phyloP scores from a whole-genome alignment of 2,113 vertebrate genomes.

The Pristiophorus japonicus region DNA sequence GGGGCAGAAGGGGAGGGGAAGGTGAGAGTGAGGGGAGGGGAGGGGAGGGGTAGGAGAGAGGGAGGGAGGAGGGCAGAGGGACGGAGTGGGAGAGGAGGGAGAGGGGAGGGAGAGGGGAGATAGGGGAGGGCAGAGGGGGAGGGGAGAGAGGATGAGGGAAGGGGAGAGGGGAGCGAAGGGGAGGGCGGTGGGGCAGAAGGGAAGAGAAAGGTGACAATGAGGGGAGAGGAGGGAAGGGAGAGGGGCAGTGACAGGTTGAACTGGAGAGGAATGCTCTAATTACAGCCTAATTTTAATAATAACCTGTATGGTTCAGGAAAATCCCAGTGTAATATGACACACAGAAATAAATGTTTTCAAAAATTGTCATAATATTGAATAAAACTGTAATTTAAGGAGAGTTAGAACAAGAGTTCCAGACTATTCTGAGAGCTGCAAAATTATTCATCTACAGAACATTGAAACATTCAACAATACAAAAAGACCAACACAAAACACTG shows the following conservation, averaged over 20 bases:
- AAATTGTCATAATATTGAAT: not conserved
- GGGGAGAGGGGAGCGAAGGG: too few relatives aligned
- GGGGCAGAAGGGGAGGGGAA: too few relatives aligned
- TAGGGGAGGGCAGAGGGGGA: too few relatives aligned
- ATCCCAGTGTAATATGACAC: not conserved
- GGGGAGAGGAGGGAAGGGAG: not conserved
- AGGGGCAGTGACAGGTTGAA: too few relatives aligned
- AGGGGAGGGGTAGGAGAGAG: too few relatives aligned
- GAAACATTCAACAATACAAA: too few relatives aligned
- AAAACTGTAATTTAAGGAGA: not conserved
- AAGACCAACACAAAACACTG: too few relatives aligned
- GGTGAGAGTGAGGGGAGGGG: too few relatives aligned
- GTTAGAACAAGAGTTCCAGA: not conserved
- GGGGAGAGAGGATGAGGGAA: too few relatives aligned
- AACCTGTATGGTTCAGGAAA: not conserved
- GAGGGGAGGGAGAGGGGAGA: too few relatives aligned
- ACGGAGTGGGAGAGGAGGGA: accelerated
- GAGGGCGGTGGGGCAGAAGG: not conserved
- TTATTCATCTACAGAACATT: not conserved
- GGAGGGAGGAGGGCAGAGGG: not conserved
- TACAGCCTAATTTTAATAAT: not conserved
- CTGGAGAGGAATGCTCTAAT: not conserved
- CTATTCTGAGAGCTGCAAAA: not conserved
- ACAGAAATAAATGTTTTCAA: not conserved
- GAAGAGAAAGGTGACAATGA: too few relatives aligned